Conservation (phyloP, 1,140 invertebrate species). For the Metopolophium dirhodum region DNA sequence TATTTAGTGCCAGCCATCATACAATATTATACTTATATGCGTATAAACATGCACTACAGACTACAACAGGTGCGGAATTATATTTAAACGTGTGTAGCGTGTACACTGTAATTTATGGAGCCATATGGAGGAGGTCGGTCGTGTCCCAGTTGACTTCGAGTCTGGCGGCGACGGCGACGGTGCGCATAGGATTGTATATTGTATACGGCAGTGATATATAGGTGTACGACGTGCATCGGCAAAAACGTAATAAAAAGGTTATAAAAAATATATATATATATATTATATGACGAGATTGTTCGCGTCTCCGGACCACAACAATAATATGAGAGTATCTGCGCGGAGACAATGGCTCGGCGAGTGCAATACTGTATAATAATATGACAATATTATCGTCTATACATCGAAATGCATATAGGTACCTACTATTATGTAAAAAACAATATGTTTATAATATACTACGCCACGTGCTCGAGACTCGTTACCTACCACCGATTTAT, state of each 20-base stretch:
- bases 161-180: background rate
- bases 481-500: background rate
- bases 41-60: background rate
- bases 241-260: background rate
- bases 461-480: background rate
- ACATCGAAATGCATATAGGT: background rate
- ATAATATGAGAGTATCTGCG: background rate
- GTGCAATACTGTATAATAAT: background rate
- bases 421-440: too few species aligned
- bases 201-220: background rate
- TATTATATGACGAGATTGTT: background rate
- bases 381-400: background rate
- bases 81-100: background rate
- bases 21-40: background rate
- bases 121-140: background rate
- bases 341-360: background rate
- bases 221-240: background rate
- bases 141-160: background rate
- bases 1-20: background rate
- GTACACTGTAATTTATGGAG: background rate
- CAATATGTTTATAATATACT: background rate
- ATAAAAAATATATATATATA: background rate
- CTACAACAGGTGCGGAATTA: background rate
- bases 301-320: background rate
- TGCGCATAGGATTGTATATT: background rate